Evolutionary conservation across 2,797 vertebrate species (phyloP).

Genomic region (Atherinosoma microstoma): DNA sequence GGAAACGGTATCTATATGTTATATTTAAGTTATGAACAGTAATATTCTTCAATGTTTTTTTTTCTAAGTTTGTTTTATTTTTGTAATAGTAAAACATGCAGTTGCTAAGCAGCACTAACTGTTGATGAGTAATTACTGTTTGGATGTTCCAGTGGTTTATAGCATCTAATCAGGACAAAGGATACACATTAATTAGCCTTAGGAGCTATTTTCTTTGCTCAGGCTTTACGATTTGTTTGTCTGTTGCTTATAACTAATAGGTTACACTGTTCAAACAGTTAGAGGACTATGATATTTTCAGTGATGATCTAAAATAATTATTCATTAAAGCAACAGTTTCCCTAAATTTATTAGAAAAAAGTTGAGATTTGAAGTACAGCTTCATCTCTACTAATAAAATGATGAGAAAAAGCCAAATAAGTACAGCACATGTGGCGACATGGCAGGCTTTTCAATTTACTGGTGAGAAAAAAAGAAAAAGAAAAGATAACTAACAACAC

Average conservation of each 20-base stretch:
- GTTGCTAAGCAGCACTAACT: conserved; percentile 23
- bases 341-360: not conserved
- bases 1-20: not conserved
- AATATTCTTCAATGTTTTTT: not conserved
- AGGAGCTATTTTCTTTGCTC: not conserved
- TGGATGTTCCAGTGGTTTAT: not conserved
- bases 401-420: not conserved
- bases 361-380: not conserved
- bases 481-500: not conserved
- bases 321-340: not conserved
- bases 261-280: not conserved
- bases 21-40: not conserved
- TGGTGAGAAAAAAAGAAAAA: too few species aligned
- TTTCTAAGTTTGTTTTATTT: not conserved
- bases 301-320: not conserved
- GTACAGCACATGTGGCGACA: not conserved
- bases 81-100: not conserved
- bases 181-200: not conserved
- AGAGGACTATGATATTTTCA: not conserved
- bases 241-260: not conserved
- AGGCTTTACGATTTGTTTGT: conserved; percentile 16
- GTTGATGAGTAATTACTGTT: conserved; percentile 5
- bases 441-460: not conserved
- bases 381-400: not conserved
- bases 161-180: conserved; percentile 19